Evolutionary conservation across 2,113 vertebrate genomes (phyloP).

Genomic region (Notothenia coriiceps): DNA sequence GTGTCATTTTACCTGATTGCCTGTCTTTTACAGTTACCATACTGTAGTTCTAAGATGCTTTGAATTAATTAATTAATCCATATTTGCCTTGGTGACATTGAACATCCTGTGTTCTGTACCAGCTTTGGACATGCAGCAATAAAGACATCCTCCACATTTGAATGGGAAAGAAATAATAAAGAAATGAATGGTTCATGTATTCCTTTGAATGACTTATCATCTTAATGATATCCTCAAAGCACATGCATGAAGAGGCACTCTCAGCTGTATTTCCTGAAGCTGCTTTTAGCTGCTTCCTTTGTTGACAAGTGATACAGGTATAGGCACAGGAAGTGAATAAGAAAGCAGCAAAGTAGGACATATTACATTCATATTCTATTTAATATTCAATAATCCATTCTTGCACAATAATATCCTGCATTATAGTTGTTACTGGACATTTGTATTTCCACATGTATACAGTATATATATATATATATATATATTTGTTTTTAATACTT

Average conservation of each 20-base stretch:
- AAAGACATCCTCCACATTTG: background rate
- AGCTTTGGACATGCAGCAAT: background rate
- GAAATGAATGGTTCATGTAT: constrained; percentile 1
- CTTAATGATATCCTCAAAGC: constrained; percentile 26
- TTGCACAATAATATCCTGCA: too few species aligned
- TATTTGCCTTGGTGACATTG: background rate
- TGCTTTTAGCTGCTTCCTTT: constrained; percentile 13
- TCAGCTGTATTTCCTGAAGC: constrained; percentile 3
- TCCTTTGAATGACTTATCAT: constrained; percentile 12
- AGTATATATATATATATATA: too few species aligned
- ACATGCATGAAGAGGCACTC: constrained; percentile 8
- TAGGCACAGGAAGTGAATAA: constrained; percentile 1
- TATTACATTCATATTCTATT: too few species aligned
- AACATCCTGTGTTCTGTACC: background rate
- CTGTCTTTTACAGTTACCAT: constrained; percentile 2
- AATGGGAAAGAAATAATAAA: background rate
- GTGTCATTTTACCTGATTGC: constrained; percentile 20
- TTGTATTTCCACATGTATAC: too few species aligned
- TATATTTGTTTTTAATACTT: too few species aligned
- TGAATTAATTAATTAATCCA: background rate
- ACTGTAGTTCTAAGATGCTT: background rate
- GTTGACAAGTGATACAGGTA: constrained; percentile 8
- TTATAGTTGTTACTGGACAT: too few species aligned
- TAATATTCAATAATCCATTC: too few species aligned
- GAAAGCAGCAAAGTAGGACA: background rate